phyloP scores from a whole-genome alignment of 2,888 invertebrate species.

The Cerceris rybyensis region DNA sequence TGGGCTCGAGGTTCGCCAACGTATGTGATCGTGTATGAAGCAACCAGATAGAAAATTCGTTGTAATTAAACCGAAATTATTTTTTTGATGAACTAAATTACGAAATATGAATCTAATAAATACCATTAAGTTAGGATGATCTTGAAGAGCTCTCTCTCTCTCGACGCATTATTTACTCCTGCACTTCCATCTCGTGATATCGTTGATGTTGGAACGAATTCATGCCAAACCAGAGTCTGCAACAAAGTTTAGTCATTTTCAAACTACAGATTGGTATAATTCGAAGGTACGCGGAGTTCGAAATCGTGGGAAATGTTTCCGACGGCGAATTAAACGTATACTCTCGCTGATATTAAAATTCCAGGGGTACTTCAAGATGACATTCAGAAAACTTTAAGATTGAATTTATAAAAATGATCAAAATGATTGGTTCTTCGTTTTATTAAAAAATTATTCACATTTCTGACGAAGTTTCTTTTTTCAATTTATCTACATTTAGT shows the following conservation, averaged over 20 bases:
- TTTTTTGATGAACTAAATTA: too few relatives aligned
- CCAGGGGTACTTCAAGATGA: neutral
- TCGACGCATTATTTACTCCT: conserved; percentile 15
- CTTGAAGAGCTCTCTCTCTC: conserved; percentile 12
- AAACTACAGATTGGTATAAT: neutral
- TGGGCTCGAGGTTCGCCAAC: too few relatives aligned
- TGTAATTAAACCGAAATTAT: too few relatives aligned
- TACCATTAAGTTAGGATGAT: conserved; percentile 33
- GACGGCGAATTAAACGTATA: neutral
- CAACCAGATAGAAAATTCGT: too few relatives aligned
- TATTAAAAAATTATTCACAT: too few relatives aligned
- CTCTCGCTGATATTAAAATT: neutral
- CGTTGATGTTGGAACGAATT: neutral
- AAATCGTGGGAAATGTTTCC: neutral
- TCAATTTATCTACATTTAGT: too few relatives aligned
- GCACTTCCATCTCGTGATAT: conserved; percentile 23
- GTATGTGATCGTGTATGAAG: too few relatives aligned
- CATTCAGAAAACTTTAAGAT: neutral
- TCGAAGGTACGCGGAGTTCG: neutral
- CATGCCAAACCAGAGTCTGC: conserved; percentile 15
- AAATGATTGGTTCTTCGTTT: too few relatives aligned
- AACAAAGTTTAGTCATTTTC: neutral
- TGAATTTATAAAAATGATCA: too few relatives aligned
- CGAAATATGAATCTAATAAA: neutral
- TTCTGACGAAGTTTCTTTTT: too few relatives aligned